phyloP scores from a whole-genome alignment of 1,140 invertebrate species.

The Eumeta japonica region DNA sequence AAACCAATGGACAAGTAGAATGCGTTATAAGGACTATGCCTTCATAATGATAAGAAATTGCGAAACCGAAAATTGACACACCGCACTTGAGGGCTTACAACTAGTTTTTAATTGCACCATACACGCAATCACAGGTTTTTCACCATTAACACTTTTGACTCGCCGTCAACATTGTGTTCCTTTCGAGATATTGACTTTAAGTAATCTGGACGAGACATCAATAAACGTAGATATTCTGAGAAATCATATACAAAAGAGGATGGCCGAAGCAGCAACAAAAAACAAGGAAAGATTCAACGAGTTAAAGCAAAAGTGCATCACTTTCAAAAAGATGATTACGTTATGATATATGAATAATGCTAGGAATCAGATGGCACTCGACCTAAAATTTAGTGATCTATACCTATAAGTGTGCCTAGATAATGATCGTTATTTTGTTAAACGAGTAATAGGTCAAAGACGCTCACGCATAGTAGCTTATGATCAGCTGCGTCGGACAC shows the following conservation, averaged over 20 bases:
- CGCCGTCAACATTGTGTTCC: background rate
- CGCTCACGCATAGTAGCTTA: background rate
- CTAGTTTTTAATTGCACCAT: slow-evolving; percentile 4
- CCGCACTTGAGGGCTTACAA: background rate
- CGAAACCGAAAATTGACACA: too few species aligned
- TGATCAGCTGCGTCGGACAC: background rate
- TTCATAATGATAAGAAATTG: slow-evolving; percentile 1
- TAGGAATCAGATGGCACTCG: background rate
- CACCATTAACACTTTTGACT: background rate
- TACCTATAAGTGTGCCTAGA: background rate
- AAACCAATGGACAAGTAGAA: slow-evolving; percentile 5
- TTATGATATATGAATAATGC: background rate
- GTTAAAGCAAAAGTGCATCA: background rate
- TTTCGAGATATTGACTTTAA: background rate
- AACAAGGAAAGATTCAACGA: background rate
- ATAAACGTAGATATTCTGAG: background rate
- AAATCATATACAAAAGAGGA: background rate
- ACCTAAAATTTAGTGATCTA: background rate
- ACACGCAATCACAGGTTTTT: background rate
- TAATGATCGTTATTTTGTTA: background rate
- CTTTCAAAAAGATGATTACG: background rate
- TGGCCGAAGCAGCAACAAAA: background rate
- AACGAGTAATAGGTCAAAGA: background rate
- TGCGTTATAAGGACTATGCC: background rate
- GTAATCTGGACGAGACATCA: background rate